Conservation (phyloP, 2,113 vertebrate species). For the Toxotes jaculatrix region DNA sequence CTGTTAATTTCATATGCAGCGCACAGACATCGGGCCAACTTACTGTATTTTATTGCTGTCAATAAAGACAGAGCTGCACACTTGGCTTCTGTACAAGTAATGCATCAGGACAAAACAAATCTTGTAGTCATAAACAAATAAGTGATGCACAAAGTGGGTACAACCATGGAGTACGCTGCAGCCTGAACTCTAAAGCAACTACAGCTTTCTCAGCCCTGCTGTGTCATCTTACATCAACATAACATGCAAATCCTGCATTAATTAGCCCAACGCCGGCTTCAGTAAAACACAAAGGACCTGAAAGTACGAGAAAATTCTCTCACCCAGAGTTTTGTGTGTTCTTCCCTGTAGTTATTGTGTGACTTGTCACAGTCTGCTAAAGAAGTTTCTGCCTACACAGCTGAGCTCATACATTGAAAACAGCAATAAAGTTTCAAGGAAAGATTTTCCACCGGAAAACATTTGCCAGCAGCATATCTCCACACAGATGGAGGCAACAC, state of each 20-base stretch:
- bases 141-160: not conserved
- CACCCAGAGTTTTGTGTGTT: not conserved
- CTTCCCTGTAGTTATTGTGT: not conserved
- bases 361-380: not conserved
- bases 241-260: not conserved
- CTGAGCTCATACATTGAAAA: not conserved
- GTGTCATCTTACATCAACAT: not conserved
- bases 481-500: too few species aligned
- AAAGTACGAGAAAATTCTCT: not conserved
- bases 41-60: constrained; percentile 2
- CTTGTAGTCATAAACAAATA: not conserved
- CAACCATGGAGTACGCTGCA: not conserved
- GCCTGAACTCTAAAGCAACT: not conserved
- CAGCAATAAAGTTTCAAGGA: not conserved
- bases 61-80: constrained; percentile 2
- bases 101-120: constrained; percentile 24
- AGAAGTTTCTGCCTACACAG: not conserved
- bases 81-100: constrained; percentile 13
- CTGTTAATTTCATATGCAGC: not conserved
- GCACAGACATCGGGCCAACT: not conserved
- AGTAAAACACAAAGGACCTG: not conserved
- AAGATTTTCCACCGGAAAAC: too few species aligned
- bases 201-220: not conserved
- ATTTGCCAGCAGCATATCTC: not conserved
- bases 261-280: not conserved